Base-by-base conservation (phyloP, 2,888 invertebrate genomes). In the Cephus pulcher region DNA sequence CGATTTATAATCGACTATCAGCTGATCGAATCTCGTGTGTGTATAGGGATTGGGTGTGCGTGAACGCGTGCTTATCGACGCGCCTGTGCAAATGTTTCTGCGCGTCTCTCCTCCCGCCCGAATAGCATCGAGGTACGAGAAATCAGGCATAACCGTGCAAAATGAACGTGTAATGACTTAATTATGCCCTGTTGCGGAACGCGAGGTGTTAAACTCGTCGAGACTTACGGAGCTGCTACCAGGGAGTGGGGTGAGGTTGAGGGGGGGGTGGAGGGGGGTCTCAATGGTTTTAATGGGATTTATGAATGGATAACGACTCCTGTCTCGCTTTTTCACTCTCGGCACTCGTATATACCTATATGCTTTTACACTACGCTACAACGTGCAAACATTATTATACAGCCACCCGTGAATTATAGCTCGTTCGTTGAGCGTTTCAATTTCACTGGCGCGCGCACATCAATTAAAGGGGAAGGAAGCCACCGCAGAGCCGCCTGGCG, bases 151-250 rank as follows among this genome's bases (percentile, higher is more conserved):
- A 85, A 81, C 81, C 81, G 79, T 80, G 83, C 79, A 81, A 79
- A 84, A 85, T 81, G 86, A 83, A 84, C 83, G 86, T 83, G 85
- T 87, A 88, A 88, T 85, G 84, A 83, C 86, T 89, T 88, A 87
- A 89, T 89, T 89, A 87, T 83, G 85, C 82, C 81, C 81, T 75
- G 82, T 68, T 78, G 83, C 77, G 83, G 82, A 80, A 82, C 79
- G 80, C 82, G 81, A 85, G 84, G 84, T 85, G 85, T 84, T 85
- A 83, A 86, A 79, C 80, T 71, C 71, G 32, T 32, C 71, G 71
- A 32, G 71, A 71, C 12, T 33, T 34, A 32, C 32, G 34, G 15
- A 34, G 34, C 12, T 33, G 32, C 32, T 32, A 71, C 12, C 4
- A 11, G 34, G 12, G 34, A 23, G 9, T 80, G 77, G 81, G 78